Base-by-base conservation (phyloP, 2,888 invertebrate species). In the Platycnemis pennipes region DNA sequence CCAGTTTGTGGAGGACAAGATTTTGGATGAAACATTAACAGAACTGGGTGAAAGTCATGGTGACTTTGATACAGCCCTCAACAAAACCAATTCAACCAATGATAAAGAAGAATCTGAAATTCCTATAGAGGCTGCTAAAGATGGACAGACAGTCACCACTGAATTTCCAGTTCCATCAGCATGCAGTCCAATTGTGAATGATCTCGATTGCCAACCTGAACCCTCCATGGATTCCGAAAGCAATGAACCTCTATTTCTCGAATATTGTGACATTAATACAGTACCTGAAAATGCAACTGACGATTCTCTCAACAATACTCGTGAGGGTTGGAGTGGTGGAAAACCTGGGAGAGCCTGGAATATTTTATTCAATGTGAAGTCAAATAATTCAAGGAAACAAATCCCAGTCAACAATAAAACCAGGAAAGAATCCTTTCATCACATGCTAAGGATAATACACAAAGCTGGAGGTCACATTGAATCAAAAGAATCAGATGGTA, bases 381-480 rank as follows among this genome's bases (percentile, higher is more conserved):
- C 56, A 26, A 63, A 44, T 44, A 45, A 91, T 44, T 44, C 63
- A 19, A 63, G 37, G 16, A 91, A 63, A 42, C 91, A 91, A 63
- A 46, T 87, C 19, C 42, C 91, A 37, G 77, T 37, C 11, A 56
- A 91, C 13, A n/a, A 37, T 37, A 63, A 56, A 91, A 91, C 42
- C 11, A 63, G 63, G 26, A 63, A 91, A 44, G 26, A 91, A 42
- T 91, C 91, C 16, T 91, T 91, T 44, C 22, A 91, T n/a, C 63
- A 69, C n/a, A 91, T 91, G 42, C 44, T 91, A 45, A 91, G 91
- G 63, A 91, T 91, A 44, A 91, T 91, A 44, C 91, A 91, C 37
- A 63, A 91, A 44, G 63, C 91, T 91, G 91, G 91, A 44, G 91
- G 91, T 22, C 91, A 91, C 91, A 91, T 91, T 69, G 91, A 91